Evolutionary conservation across 2,797 vertebrate species (phyloP).

Genomic region (Anas bernieri): DNA sequence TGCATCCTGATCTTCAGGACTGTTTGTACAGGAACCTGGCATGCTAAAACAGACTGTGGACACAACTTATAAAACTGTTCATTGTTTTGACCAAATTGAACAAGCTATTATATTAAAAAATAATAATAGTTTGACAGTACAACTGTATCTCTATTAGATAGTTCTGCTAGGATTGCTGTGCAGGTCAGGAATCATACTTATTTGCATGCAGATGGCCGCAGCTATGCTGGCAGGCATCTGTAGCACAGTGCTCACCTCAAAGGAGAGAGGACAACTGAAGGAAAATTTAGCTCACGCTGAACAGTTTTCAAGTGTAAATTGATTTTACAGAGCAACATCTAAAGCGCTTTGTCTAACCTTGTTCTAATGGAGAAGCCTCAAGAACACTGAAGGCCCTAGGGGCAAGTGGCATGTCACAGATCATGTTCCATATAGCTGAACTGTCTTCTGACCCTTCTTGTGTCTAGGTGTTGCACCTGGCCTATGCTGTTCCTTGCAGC

Average conservation of each 20-base stretch:
- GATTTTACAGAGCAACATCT: background rate
- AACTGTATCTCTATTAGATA: accelerated
- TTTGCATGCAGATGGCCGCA: background rate
- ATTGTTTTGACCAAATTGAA: background rate
- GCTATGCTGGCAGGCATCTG: background rate
- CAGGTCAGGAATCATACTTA: background rate
- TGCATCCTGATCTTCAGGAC: accelerated
- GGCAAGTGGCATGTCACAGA: background rate
- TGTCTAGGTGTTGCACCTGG: background rate
- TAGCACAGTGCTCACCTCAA: background rate
- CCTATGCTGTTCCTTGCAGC: background rate
- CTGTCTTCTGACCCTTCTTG: background rate
- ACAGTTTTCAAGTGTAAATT: background rate
- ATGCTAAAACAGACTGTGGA: accelerated
- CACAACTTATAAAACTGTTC: background rate
- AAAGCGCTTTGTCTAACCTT: background rate
- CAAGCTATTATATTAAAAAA: background rate
- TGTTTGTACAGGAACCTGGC: accelerated
- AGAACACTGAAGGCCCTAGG: background rate
- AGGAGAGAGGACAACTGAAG: background rate
- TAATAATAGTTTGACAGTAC: background rate
- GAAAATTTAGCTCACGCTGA: background rate
- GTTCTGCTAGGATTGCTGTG: background rate
- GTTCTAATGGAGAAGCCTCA: background rate
- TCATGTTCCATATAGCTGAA: background rate